phyloP scores from a whole-genome alignment of 2,888 invertebrate species.

The Standfussiana lucernea region DNA sequence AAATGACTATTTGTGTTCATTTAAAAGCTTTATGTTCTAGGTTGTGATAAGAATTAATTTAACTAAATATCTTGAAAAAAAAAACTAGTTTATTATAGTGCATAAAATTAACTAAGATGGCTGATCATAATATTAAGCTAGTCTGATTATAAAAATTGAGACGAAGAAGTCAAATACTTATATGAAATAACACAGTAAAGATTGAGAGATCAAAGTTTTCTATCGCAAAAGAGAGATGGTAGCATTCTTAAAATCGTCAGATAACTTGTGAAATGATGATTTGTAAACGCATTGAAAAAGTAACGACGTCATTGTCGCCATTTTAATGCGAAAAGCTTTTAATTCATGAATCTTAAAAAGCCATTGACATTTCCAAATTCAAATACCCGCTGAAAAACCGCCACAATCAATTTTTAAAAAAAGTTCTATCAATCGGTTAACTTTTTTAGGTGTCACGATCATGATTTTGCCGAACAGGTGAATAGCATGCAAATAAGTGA shows the following conservation, averaged over 20 bases:
- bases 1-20: slow-evolving; percentile 35
- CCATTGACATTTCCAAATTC: slow-evolving; percentile 49
- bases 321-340: background rate
- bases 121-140: no score
- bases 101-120: slow-evolving; percentile 7
- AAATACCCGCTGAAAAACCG: slow-evolving; percentile 40
- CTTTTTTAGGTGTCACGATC: slow-evolving; percentile 60
- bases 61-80: slow-evolving; percentile 17
- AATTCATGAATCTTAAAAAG: slow-evolving; percentile 40
- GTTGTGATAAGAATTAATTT: slow-evolving; percentile 26
- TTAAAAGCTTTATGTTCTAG: slow-evolving; percentile 26
- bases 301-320: background rate
- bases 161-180: background rate
- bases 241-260: background rate
- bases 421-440: slow-evolving; percentile 6
- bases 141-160: background rate
- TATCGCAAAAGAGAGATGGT: no score
- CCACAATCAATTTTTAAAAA: slow-evolving; percentile 37
- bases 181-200: background rate
- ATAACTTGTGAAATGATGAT: background rate
- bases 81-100: slow-evolving; percentile 15
- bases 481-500: slow-evolving; percentile 57
- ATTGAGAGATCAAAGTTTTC: background rate
- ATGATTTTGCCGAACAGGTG: slow-evolving; percentile 50
- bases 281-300: background rate